phyloP scores from a whole-genome alignment of 2,888 invertebrate genomes.

The Harpagoxenus sublaevis region DNA sequence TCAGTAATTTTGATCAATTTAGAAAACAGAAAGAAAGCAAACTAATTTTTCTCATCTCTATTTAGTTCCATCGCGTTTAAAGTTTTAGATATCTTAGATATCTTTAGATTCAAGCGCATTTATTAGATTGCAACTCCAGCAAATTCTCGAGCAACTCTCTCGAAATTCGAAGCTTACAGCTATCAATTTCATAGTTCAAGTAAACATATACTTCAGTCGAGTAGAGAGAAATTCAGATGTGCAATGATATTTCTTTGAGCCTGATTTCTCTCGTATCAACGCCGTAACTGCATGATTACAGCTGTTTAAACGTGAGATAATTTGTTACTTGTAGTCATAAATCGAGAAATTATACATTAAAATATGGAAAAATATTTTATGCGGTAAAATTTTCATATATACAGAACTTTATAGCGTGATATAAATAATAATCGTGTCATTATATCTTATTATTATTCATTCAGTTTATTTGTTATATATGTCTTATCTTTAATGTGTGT shows the following conservation, averaged over 20 bases:
- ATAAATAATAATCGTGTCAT: not conserved
- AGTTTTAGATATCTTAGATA: slow-evolving; percentile 38
- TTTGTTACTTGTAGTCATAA: not conserved
- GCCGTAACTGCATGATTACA: not conserved
- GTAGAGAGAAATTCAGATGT: slow-evolving; percentile 19
- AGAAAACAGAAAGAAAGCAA: not conserved
- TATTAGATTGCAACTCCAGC: slow-evolving; percentile 56
- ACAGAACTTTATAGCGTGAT: not conserved
- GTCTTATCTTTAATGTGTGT: not conserved
- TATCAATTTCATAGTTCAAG: slow-evolving; percentile 54
- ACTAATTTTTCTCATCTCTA: not conserved
- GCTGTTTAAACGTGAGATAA: slow-evolving; percentile 1
- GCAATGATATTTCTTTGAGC: slow-evolving; percentile 19
- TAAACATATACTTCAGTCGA: slow-evolving; percentile 51
- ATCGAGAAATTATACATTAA: not conserved
- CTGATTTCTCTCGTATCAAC: not conserved
- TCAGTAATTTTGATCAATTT: not conserved
- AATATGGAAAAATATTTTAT: not conserved
- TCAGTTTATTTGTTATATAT: not conserved
- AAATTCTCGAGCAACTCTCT: slow-evolving; percentile 53
- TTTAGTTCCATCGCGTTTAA: slow-evolving; percentile 29
- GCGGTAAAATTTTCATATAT: not conserved
- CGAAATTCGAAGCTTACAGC: slow-evolving; percentile 57
- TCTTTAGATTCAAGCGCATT: slow-evolving; percentile 39
- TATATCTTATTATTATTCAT: not conserved